A percentile compares a stretch with the other conserved stretches of the same genome.
Evolutionary conservation across 2,888 invertebrate genomes (phyloP).

Genomic region (Melieria picta): DNA sequence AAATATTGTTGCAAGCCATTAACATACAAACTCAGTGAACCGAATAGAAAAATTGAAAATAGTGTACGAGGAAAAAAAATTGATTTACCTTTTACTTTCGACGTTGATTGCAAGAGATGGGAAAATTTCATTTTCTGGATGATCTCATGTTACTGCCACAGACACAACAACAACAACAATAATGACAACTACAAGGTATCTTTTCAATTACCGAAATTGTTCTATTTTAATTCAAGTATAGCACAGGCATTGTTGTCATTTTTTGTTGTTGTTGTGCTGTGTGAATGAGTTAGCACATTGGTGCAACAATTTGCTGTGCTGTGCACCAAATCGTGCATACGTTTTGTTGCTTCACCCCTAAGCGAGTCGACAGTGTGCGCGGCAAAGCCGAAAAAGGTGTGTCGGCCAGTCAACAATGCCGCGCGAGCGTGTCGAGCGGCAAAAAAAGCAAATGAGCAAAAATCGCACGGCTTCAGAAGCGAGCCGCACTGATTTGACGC

Average conservation of each 20-base stretch:
- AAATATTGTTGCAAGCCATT: conserved; percentile 41
- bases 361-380: too few relatives aligned
- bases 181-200: conserved; percentile 6
- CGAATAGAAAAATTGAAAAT: conserved; percentile 44
- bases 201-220: conserved; percentile 41
- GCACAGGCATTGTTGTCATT: neutral
- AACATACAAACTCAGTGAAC: conserved; percentile 61
- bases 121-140: conserved; percentile 9
- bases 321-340: too few relatives aligned
- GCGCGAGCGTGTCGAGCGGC: neutral
- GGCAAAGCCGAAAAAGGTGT: neutral
- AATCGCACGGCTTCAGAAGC: too few relatives aligned
- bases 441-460: too few relatives aligned
- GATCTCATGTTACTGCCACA: conserved; percentile 31
- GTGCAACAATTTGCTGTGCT: neutral
- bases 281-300: neutral
- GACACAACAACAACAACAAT: neutral
- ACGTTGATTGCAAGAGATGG: conserved; percentile 9
- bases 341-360: too few relatives aligned
- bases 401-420: conserved; percentile 22
- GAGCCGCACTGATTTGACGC: too few relatives aligned
- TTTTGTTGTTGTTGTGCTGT: too few relatives aligned
- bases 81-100: conserved; percentile 28
- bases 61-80: neutral
- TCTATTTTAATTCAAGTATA: conserved; percentile 16